These are phyloP conservation scores for Caenorhabditis sp. DNA, from an alignment of 2,888 invertebrate genomes.

Conservation along the genomic window DNA sequence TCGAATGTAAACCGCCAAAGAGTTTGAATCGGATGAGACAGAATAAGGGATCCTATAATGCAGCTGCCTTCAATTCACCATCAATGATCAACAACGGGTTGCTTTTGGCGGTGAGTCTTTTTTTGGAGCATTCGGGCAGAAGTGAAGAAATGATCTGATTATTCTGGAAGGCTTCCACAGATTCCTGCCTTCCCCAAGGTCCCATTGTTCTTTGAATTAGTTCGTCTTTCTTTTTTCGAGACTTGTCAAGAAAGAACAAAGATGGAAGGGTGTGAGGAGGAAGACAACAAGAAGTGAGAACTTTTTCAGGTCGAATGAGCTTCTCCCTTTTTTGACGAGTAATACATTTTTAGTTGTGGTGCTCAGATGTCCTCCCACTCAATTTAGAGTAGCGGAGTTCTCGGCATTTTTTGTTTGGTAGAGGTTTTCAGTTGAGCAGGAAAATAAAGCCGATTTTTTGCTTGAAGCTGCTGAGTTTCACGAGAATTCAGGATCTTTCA, in stretches of 20 bases:
- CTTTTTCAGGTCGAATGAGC: slow-evolving; percentile 36
- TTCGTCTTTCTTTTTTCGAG: neutral
- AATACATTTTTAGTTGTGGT: slow-evolving; percentile 24
- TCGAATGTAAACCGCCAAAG: slow-evolving; percentile 64
- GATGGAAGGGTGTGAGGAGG: slow-evolving; percentile 6
- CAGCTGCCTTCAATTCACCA: slow-evolving; percentile 53
- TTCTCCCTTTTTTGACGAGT: slow-evolving; percentile 14
- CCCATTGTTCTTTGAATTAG: slow-evolving; percentile 26
- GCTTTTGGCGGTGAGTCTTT: slow-evolving; percentile 60
- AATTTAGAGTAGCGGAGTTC: neutral
- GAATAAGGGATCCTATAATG: slow-evolving; percentile 63
- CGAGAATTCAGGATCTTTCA: no score
- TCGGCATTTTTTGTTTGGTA: neutral
- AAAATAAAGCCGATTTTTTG: no score
- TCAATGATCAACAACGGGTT: slow-evolving; percentile 65
- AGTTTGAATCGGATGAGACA: slow-evolving; percentile 64
- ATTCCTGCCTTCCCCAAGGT: slow-evolving; percentile 11
- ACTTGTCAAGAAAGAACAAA: slow-evolving; percentile 1
- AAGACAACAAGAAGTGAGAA: slow-evolving; percentile 11
- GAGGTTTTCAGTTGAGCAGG: no score
- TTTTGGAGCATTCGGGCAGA: neutral
- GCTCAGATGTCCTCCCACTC: slow-evolving; percentile 25
- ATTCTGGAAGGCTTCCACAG: slow-evolving; percentile 21
- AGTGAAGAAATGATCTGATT: slow-evolving; percentile 18
- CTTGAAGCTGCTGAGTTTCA: no score